These are phyloP conservation scores for Hydrozoanthus tunicans DNA, from an alignment of 64 coral and sea anemone species.

Conservation along the genomic window DNA sequence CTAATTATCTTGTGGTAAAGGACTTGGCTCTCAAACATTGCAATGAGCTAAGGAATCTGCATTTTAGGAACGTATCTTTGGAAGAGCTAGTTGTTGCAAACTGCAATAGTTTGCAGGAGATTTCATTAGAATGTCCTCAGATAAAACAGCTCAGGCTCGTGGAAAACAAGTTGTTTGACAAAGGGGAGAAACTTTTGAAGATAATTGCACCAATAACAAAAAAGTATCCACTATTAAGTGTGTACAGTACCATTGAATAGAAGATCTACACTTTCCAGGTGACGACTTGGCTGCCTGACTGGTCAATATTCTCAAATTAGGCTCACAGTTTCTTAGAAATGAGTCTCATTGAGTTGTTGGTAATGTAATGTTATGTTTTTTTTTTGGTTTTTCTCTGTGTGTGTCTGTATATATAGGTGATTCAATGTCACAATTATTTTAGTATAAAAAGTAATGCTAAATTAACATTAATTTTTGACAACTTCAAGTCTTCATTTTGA, in stretches of 20 bases:
- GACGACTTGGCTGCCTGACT: too few species aligned
- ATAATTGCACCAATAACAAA: constrained; percentile 7
- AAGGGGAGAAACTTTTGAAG: neutral
- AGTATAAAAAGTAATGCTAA: too few species aligned
- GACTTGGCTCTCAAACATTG: constrained; percentile 1
- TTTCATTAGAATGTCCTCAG: constrained; percentile 5
- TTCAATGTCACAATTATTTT: too few species aligned
- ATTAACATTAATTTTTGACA: too few species aligned
- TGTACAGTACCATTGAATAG: neutral
- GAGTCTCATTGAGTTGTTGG: too few species aligned
- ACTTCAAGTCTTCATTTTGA: too few species aligned
- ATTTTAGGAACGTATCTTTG: neutral
- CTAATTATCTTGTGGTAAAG: constrained; percentile 6
- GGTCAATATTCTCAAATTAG: too few species aligned
- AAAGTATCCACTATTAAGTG: constrained; percentile 5
- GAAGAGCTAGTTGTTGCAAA: neutral
- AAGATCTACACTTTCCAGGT: too few species aligned
- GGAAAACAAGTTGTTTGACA: neutral
- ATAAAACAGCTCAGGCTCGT: neutral
- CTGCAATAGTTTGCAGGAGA: constrained; percentile 20
- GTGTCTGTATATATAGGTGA: too few species aligned
- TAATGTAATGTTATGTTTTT: too few species aligned
- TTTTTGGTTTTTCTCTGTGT: too few species aligned
- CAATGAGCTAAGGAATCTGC: neutral
- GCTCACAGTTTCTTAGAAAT: too few species aligned